Percentiles rank a stretch among this genome's conserved stretches.
phyloP scores from a whole-genome alignment of 2,113 vertebrate genomes.

The Arizona elegans region DNA sequence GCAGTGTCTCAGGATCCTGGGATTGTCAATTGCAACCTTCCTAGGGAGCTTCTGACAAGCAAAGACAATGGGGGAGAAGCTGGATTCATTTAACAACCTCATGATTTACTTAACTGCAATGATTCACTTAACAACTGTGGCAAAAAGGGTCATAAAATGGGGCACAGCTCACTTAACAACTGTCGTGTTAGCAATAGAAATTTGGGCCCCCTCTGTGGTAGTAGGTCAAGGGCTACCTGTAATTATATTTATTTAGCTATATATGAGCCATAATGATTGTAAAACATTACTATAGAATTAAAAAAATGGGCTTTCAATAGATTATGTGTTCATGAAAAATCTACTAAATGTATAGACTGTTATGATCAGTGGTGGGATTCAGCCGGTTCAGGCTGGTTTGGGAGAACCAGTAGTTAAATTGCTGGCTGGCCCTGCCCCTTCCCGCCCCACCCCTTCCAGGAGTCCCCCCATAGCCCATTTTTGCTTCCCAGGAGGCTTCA shows the following conservation, averaged over 20 bases:
- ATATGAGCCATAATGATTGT: background rate
- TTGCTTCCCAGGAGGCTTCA: too few relatives aligned
- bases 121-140: background rate
- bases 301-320: background rate
- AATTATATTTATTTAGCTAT: background rate
- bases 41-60: background rate
- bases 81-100: too few relatives aligned
- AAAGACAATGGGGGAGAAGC: background rate
- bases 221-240: background rate
- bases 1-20: too few relatives aligned
- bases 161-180: background rate
- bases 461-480: too few relatives aligned
- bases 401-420: too few relatives aligned
- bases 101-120: background rate
- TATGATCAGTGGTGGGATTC: too few relatives aligned
- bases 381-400: too few relatives aligned
- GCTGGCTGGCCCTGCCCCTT: too few relatives aligned
- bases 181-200: background rate
- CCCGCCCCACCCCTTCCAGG: too few relatives aligned
- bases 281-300: background rate
- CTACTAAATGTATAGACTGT: background rate
- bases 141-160: background rate
- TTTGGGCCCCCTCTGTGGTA: background rate
- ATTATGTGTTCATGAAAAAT: background rate
- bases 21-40: too few relatives aligned